phyloP scores from a whole-genome alignment of 2,113 vertebrate species.

The Pristiophorus japonicus region DNA sequence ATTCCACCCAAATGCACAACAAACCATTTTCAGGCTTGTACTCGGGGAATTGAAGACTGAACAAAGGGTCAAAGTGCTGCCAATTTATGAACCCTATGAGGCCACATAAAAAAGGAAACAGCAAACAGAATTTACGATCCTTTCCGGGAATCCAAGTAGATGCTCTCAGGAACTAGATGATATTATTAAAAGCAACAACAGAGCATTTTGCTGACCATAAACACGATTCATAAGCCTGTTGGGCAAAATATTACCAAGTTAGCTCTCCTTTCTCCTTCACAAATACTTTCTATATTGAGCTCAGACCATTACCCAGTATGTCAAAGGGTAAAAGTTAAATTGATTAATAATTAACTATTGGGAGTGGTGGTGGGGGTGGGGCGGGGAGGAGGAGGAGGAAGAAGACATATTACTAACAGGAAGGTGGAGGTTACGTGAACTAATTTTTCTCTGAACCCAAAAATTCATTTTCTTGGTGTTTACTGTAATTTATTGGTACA shows the following conservation, averaged over 20 bases:
- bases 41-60: background rate
- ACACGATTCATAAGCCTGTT: constrained; percentile 28
- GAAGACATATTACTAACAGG: background rate
- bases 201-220: constrained; percentile 11
- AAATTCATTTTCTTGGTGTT: background rate
- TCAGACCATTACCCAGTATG: too few relatives aligned
- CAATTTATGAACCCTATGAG: constrained; percentile 32
- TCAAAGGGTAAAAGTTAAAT: background rate
- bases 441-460: background rate
- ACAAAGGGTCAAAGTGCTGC: constrained; percentile 20
- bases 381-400: background rate
- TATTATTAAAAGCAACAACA: constrained; percentile 33
- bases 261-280: background rate
- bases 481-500: background rate
- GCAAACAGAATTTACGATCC: constrained; percentile 12
- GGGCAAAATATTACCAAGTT: constrained; percentile 12
- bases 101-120: constrained; percentile 18
- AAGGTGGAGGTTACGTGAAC: background rate
- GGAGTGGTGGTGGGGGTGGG: too few relatives aligned
- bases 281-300: background rate
- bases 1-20: background rate
- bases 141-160: background rate
- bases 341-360: constrained; percentile 4
- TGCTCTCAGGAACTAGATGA: background rate
- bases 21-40: background rate